These are phyloP conservation scores for Australoheros scitulus DNA, from an alignment of 2,113 vertebrate genomes.

Conservation along the genomic window DNA sequence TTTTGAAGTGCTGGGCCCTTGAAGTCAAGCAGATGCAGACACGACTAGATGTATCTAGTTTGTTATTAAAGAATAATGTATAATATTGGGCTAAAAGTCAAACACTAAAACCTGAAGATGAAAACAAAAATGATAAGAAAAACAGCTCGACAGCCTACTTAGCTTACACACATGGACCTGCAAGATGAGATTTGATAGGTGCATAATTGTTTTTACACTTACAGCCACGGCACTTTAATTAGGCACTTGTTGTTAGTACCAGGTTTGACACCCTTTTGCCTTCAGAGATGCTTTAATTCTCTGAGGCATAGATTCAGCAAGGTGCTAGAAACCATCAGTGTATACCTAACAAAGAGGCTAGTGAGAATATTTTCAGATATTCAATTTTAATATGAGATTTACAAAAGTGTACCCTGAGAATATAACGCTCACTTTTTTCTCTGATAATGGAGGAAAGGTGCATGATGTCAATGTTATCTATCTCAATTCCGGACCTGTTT, in stretches of 20 bases:
- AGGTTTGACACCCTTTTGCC: not conserved
- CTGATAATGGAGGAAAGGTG: not conserved
- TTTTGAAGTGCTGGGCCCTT: not conserved
- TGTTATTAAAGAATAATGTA: not conserved
- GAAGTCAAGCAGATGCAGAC: not conserved
- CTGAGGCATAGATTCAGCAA: not conserved
- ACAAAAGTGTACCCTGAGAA: not conserved
- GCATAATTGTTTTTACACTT: not conserved
- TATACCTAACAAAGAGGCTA: not conserved
- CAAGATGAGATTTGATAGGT: not conserved
- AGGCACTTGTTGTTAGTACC: not conserved
- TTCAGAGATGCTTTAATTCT: not conserved
- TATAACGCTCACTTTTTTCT: not conserved
- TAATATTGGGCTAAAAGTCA: not conserved
- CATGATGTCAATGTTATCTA: not conserved
- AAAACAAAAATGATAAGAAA: not conserved
- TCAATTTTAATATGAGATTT: not conserved
- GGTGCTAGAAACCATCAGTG: not conserved
- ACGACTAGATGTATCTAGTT: not conserved
- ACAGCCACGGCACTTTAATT: not conserved
- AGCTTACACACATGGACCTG: not conserved
- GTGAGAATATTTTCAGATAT: not conserved
- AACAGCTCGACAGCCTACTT: not conserved
- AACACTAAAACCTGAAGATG: not conserved
- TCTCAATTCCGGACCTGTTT: not conserved